These are phyloP conservation scores for Wasmannia auropunctata DNA, from an alignment of 1,140 invertebrate genomes.

Conservation along the genomic window DNA sequence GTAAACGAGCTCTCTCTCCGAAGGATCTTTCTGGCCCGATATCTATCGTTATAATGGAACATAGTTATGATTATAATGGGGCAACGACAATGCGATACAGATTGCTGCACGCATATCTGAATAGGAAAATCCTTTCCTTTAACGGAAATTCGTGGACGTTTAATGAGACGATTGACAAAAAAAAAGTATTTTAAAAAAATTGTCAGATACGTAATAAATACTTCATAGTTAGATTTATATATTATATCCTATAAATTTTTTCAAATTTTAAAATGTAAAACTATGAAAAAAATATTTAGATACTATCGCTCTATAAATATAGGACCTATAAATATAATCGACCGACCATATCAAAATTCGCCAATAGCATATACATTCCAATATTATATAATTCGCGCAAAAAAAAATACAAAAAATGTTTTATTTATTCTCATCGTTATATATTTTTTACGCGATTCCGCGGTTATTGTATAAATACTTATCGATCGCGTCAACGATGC, in stretches of 20 bases:
- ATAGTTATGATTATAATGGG: slow-evolving; percentile 30
- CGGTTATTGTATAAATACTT: neutral
- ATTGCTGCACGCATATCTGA: neutral
- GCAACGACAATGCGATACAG: neutral
- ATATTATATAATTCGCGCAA: neutral
- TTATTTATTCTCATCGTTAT: slow-evolving; percentile 2
- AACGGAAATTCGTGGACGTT: neutral
- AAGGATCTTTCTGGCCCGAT: slow-evolving; percentile 45
- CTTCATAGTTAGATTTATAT: neutral
- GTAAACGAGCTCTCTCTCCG: slow-evolving; percentile 61
- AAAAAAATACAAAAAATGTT: neutral
- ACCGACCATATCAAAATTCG: neutral
- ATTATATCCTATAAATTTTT: neutral
- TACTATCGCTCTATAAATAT: neutral
- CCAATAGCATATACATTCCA: neutral
- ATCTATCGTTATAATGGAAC: slow-evolving; percentile 36
- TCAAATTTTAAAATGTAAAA: neutral
- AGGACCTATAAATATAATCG: slow-evolving; percentile 8
- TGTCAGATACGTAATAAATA: slow-evolving; percentile 1
- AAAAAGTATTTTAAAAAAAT: too few relatives aligned
- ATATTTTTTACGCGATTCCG: neutral
- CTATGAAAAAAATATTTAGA: neutral
- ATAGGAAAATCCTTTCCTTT: neutral
- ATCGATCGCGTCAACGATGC: neutral
- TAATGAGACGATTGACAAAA: neutral